Conservation (phyloP, 2,888 invertebrate genomes). For the Trichacis sp. region DNA sequence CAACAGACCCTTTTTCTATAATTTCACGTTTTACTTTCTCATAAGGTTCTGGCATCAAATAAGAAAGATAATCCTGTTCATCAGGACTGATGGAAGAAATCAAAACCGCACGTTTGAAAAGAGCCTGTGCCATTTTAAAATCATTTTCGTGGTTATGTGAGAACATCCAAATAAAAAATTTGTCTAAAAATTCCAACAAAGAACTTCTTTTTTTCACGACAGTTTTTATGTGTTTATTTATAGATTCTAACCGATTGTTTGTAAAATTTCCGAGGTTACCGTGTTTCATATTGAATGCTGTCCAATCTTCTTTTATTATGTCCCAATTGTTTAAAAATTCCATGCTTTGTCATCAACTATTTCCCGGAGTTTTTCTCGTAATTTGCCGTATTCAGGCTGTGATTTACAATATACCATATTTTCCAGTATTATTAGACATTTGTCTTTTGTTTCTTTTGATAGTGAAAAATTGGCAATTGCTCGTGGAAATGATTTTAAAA, state of each 20-base stretch:
- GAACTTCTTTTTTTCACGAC: constrained; percentile 20
- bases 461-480: constrained; percentile 30
- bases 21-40: background rate
- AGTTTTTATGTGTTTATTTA: too few relatives aligned
- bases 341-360: constrained; percentile 17
- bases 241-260: too few relatives aligned
- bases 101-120: constrained; percentile 11
- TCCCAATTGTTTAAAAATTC: constrained; percentile 42
- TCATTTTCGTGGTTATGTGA: constrained; percentile 13
- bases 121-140: constrained; percentile 7
- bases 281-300: constrained; percentile 15
- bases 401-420: constrained; percentile 21
- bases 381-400: constrained; percentile 3
- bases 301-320: constrained; percentile 34
- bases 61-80: constrained; percentile 1
- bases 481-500: constrained; percentile 20
- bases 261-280: too few relatives aligned
- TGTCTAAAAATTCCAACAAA: constrained; percentile 4
- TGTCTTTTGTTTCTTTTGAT: constrained; percentile 12
- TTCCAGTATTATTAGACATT: constrained; percentile 15
- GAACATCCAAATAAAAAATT: constrained; percentile 15
- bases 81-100: background rate
- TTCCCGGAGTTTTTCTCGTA: constrained; percentile 12
- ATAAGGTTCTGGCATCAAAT: constrained; percentile 16
- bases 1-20: too few relatives aligned